Evolutionary conservation across 1,140 invertebrate genomes (phyloP), one percentile per base, ranked within the genome.

Genomic region (Sinella curviseta): DNA sequence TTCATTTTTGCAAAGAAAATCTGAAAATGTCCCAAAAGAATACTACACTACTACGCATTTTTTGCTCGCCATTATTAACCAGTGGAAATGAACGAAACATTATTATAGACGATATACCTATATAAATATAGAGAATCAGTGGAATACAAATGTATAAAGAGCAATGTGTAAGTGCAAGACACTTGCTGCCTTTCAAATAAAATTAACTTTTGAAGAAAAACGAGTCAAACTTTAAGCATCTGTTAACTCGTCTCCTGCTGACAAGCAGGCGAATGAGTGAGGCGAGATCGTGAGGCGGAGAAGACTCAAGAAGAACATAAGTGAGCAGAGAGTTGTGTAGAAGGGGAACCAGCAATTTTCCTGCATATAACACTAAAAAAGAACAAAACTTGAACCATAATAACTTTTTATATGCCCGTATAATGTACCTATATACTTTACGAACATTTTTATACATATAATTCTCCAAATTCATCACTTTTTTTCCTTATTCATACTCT

Each of bases 111-210:
- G n/a, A n/a, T n/a, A n/a, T n/a, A n/a, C n/a, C n/a, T n/a, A n/a
- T n/a, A n/a, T n/a, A n/a, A n/a, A n/a, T n/a, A n/a, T n/a, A n/a
- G n/a, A n/a, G n/a, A n/a, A n/a, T n/a, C n/a, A n/a, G n/a, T n/a
- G n/a, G n/a, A n/a, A n/a, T 60, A 60, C 57, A n/a, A 60, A 26
- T 8, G 57, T 14, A n/a, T 60, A 16, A 60, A 60, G 24, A 60
- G 24, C 24, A 3, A 14, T 3, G 57, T 60, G 57, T n/a, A 26
- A 26, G 57, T 60, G 57, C 14, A 33, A 70, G 65, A 70, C 65
- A 70, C 65, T 70, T 70, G 65, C 65, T 70, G 65, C 65, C 65
- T 70, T 70, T 70, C 65, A 70, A 70, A 33, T 70, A 70, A 70
- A 70, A 70, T 70, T 70, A 70, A 70, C 65, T 70, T 70, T 70